These are phyloP conservation scores for Crotalus horridus DNA, from an alignment of 2,113 vertebrate genomes.

Conservation along the genomic window DNA sequence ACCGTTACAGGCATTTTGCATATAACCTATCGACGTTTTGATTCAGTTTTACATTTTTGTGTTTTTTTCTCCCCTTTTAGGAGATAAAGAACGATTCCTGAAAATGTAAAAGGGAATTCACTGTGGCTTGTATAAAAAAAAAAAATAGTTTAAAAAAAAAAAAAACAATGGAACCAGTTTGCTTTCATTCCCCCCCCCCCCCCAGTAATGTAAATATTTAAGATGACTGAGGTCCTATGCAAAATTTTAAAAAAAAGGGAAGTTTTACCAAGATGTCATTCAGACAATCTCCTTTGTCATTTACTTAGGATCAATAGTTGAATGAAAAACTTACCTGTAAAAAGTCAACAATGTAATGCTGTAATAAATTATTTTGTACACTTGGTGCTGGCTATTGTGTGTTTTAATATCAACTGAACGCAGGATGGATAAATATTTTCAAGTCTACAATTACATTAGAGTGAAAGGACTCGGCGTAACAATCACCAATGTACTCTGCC, in stretches of 20 bases:
- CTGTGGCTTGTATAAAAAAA: slow-evolving; percentile 66
- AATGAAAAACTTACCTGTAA: slow-evolving; percentile 69
- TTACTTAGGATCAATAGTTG: slow-evolving; percentile 64
- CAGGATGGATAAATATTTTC: background rate
- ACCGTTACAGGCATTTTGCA: slow-evolving; percentile 43
- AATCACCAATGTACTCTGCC: background rate
- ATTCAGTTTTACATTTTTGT: slow-evolving; percentile 53
- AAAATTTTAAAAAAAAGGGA: slow-evolving; percentile 57
- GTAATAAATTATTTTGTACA: slow-evolving; percentile 83
- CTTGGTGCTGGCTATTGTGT: slow-evolving; percentile 47
- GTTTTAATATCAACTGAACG: background rate
- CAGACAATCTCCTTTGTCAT: slow-evolving; percentile 61
- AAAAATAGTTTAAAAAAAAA: slow-evolving; percentile 52
- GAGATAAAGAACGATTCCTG: slow-evolving; percentile 40
- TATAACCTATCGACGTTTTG: slow-evolving; percentile 47
- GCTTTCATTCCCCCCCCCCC: slow-evolving; percentile 36
- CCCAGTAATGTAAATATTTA: slow-evolving; percentile 65
- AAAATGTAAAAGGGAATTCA: slow-evolving; percentile 57
- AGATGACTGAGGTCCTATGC: slow-evolving; percentile 60
- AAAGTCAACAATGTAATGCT: slow-evolving; percentile 70
- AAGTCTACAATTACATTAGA: background rate
- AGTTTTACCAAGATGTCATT: slow-evolving; percentile 69
- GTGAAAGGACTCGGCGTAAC: background rate
- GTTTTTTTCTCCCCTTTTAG: slow-evolving; percentile 18
- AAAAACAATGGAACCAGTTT: slow-evolving; percentile 55